Evolutionary conservation across 2,113 vertebrate genomes (phyloP).

Genomic region (Entelurus aequoreus): DNA sequence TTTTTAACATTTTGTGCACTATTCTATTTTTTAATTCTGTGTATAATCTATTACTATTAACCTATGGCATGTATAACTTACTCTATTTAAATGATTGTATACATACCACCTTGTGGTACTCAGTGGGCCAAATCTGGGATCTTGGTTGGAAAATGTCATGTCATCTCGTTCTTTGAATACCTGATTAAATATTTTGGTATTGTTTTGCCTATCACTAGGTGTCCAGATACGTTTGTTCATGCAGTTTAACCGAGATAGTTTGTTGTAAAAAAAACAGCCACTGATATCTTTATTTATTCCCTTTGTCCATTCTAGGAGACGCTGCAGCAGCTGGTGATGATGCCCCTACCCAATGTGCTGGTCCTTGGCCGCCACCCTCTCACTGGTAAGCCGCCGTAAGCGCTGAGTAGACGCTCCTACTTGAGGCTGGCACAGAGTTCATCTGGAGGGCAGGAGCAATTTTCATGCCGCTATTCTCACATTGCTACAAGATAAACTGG

Average conservation of each 20-base stretch:
- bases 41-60: too few relatives aligned
- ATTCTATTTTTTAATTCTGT: too few relatives aligned
- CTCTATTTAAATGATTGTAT: too few relatives aligned
- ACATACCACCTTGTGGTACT: too few relatives aligned
- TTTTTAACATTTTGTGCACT: too few relatives aligned
- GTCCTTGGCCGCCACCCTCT: constrained; percentile 90
- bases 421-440: neutral
- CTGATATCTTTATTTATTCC: neutral
- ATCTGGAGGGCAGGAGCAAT: neutral
- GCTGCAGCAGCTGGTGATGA: constrained; percentile 95
- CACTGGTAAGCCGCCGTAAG: constrained; percentile 47
- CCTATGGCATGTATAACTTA: too few relatives aligned
- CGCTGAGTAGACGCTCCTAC: neutral
- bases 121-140: too few relatives aligned
- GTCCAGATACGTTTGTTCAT: too few relatives aligned
- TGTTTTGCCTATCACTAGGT: too few relatives aligned
- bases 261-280: neutral
- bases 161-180: too few relatives aligned
- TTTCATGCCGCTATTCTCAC: neutral
- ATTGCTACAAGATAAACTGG: neutral
- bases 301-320: constrained; percentile 75
- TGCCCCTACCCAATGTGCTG: constrained; percentile 93
- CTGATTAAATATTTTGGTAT: too few relatives aligned
- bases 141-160: too few relatives aligned
- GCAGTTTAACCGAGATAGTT: neutral